Conservation (phyloP, 1,140 invertebrate species). For the Bombus affinis region DNA sequence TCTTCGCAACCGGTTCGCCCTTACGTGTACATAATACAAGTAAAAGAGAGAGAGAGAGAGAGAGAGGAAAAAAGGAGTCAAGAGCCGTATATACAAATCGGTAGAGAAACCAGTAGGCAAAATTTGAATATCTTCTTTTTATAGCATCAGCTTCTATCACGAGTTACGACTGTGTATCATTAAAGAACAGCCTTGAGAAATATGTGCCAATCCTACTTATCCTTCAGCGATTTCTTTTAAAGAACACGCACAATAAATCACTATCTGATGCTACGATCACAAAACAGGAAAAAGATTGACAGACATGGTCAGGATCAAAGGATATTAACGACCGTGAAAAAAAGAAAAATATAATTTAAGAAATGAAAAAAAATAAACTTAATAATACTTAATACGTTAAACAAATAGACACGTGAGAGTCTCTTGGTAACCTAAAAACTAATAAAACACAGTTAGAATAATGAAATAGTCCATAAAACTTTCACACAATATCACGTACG, state of each 20-base stretch:
- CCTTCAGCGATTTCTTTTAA: not conserved
- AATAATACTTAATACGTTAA: not conserved
- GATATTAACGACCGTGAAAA: too few species aligned
- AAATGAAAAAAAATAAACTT: not conserved
- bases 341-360: not conserved
- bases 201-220: slow-evolving; percentile 26
- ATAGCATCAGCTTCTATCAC: slow-evolving; percentile 8
- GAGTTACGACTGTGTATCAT: not conserved
- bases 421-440: not conserved
- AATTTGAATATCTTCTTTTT: slow-evolving; percentile 58
- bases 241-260: not conserved
- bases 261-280: not conserved
- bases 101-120: slow-evolving; percentile 37
- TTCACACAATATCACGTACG: not conserved
- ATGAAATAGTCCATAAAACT: not conserved
- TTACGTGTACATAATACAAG: slow-evolving; percentile 12
- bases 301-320: not conserved
- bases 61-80: not conserved
- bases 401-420: not conserved
- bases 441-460: not conserved
- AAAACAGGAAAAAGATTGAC: not conserved
- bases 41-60: too few species aligned
- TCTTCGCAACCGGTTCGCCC: slow-evolving; percentile 40
- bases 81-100: not conserved
- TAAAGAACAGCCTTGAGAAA: slow-evolving; percentile 29